Evolutionary conservation across 30 jellyfish, hydroid and myxozoan genomes (phyloP).

Genomic region (Aurelia aurita): DNA sequence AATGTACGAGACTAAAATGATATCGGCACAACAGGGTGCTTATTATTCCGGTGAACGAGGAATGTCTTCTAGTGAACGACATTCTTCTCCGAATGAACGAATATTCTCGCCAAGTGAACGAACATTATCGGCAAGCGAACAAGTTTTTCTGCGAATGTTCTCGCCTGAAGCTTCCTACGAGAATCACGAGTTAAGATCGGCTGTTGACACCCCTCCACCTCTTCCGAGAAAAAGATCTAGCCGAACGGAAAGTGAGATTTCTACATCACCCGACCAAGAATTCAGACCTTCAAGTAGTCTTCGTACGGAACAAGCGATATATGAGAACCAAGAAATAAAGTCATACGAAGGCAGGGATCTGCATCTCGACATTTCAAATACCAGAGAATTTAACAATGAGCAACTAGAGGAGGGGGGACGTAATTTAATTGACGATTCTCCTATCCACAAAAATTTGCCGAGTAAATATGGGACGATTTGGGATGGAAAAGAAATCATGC

Average conservation of each 20-base stretch:
- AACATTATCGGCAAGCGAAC: not conserved
- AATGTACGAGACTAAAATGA: not conserved
- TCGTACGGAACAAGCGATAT: not conserved
- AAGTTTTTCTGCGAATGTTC: not conserved
- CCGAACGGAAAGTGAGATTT: constrained; percentile 15
- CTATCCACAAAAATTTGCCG: constrained; percentile 31
- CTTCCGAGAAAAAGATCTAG: constrained; percentile 47
- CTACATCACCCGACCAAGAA: not conserved
- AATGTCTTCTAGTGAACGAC: not conserved
- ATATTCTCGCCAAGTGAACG: not conserved
- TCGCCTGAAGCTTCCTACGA: constrained; percentile 24
- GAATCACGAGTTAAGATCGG: not conserved
- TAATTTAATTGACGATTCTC: constrained; percentile 62
- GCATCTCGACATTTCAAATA: not conserved
- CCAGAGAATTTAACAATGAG: not conserved
- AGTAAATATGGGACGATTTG: constrained; percentile 29
- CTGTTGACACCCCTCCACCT: constrained; percentile 65
- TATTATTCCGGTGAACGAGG: not conserved
- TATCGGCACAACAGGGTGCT: not conserved
- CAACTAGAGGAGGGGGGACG: not conserved
- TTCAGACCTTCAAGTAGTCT: not conserved
- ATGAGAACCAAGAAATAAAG: not conserved
- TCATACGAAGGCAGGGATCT: not conserved
- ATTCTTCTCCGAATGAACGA: not conserved
- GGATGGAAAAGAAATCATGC: constrained; percentile 38